phyloP scores from a whole-genome alignment of 2,113 vertebrate genomes.

The Neodon shergylaensis region DNA sequence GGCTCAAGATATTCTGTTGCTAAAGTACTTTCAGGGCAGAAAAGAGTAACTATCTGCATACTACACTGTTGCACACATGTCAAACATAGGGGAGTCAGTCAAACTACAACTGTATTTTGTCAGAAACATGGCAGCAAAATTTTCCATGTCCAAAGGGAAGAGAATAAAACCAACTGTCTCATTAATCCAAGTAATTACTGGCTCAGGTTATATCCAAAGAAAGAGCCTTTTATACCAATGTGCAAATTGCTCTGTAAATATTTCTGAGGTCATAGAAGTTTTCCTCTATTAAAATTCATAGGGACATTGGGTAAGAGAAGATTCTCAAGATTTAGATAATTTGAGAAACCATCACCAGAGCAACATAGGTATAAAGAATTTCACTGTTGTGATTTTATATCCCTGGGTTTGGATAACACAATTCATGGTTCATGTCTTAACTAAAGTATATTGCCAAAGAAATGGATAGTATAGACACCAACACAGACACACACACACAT shows the following conservation, averaged over 20 bases:
- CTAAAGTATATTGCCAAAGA: conserved; percentile 72
- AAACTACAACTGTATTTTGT: conserved; percentile 27
- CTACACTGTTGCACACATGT: neutral
- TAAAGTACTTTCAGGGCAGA: conserved; percentile 49
- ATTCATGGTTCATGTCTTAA: conserved; percentile 62
- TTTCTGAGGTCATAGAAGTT: conserved; percentile 28
- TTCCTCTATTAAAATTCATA: conserved; percentile 20
- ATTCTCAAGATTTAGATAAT: conserved; percentile 55
- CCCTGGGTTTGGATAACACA: conserved; percentile 73
- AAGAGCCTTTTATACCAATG: neutral
- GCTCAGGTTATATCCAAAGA: neutral
- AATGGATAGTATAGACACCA: conserved; percentile 68
- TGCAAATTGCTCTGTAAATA: neutral
- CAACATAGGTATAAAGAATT: conserved; percentile 14
- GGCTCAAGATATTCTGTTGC: neutral
- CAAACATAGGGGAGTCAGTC: neutral
- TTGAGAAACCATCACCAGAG: conserved; percentile 56
- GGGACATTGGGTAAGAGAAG: conserved; percentile 52
- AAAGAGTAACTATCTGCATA: neutral
- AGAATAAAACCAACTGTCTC: neutral
- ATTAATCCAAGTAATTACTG: neutral
- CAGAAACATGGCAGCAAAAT: neutral
- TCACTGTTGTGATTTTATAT: conserved; percentile 76
- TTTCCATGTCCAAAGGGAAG: neutral
- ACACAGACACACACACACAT: conserved; percentile 31